phyloP scores from a whole-genome alignment of 2,113 vertebrate genomes.

The Rhizomys pruinosus region DNA sequence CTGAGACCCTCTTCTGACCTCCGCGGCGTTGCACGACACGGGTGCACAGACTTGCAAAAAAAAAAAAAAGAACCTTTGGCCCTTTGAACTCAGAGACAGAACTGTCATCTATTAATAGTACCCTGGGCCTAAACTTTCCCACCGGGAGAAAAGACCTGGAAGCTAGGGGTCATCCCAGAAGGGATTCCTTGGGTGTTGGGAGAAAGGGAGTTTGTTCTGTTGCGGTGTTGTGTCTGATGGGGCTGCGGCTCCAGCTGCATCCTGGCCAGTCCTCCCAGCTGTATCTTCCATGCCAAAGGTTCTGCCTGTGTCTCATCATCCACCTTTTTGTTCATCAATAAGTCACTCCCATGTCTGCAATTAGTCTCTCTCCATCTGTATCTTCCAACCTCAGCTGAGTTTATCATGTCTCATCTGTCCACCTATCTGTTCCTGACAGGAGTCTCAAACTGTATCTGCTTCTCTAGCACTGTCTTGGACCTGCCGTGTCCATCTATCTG shows the following conservation, averaged over 20 bases:
- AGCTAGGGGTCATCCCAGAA: not conserved
- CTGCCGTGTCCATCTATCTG: not conserved
- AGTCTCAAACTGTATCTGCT: not conserved
- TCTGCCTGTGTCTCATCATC: not conserved
- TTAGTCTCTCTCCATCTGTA: not conserved
- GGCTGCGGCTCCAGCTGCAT: not conserved
- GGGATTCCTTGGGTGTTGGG: not conserved
- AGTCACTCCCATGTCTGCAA: not conserved
- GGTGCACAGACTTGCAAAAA: too few relatives aligned
- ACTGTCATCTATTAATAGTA: not conserved
- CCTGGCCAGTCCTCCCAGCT: not conserved
- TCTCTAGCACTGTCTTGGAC: not conserved
- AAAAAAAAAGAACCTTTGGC: too few relatives aligned
- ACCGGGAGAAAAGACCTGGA: not conserved
- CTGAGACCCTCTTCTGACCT: too few relatives aligned
- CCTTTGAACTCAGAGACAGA: not conserved
- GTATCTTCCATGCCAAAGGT: not conserved
- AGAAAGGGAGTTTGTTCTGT: not conserved
- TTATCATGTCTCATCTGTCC: not conserved
- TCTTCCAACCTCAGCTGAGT: conserved; percentile 1
- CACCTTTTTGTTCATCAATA: not conserved
- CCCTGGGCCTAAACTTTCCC: not conserved
- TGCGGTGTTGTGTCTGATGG: not conserved
- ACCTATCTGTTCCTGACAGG: not conserved
- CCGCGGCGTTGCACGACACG: too few relatives aligned